Base-by-base conservation (phyloP, 2,797 vertebrate species). In the Acipenser transmontanus region DNA sequence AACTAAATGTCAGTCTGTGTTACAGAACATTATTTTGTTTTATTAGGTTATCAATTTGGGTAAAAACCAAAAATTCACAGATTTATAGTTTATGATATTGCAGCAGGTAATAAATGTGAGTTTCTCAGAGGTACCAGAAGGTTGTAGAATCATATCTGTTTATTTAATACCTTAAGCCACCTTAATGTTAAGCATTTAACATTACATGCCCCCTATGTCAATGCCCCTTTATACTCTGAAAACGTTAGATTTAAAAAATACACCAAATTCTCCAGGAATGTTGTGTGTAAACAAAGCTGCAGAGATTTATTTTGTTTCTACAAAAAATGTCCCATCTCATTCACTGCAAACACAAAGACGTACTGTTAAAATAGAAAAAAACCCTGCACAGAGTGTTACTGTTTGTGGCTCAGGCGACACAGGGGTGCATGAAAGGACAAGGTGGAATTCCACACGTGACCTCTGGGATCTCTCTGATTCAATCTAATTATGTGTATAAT, bases 361-460 rank as follows among this genome's bases (percentile, higher is more conserved):
- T 66, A 85, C 74, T 87, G 82, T 89, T 69, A 63, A 77, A 76
- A 49, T n/a, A n/a, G n/a, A 20, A n/a, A 73, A 52, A 73, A 84
- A 80, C 69, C 61, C 63, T 20, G 84, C 76, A 86, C 80, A 87
- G 74, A 88, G 81, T 79, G 81, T 80, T 82, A 83, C 82, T 85
- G 82, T 89, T 88, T 90, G 85, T 74, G 81, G 69, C 64, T 71
- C 49, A 4, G 20, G 66, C 34, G 83, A 79, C 76, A 75, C 79
- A 71, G 85, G 87, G 80, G 87, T 89, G 86, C 78, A 87, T 82
- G 85, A 84, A 81, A 79, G 84, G 84, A 90, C 86, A 74, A 83
- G 91, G 91, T 91, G 85, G 80, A 91, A 94, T 95, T 95, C 91
- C 89, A 82, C 67, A 20, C 20, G 81, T 76, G 74, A 88, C 90